Base-by-base conservation (phyloP, 2,888 invertebrate species). In the Phalera bucephala region DNA sequence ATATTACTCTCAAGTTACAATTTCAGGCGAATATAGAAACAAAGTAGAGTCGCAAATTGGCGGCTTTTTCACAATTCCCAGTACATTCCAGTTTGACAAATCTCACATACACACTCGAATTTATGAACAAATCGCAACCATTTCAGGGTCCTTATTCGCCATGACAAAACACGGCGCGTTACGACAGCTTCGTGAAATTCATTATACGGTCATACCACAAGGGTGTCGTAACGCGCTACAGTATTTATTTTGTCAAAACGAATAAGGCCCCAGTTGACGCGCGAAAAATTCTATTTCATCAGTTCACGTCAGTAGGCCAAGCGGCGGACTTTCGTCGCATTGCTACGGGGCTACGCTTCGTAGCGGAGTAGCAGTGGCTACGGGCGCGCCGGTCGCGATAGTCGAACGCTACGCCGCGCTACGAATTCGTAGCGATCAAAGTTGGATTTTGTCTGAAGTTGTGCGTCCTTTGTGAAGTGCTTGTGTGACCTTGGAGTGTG, bases 291-390 rank as follows among this genome's bases (percentile, higher is more conserved):
- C 21, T 17, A 14, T 36, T 43, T 22, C 12, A 12, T 6, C 7
- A 8, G 29, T 79, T 72, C n/a, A 77, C 77, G 77, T 79, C 79
- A 80, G 7, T 13, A 6, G 27, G 60, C 52, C 53, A n/a, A n/a
- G n/a, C n/a, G 44, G 54, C 59, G 52, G 51, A 62, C 59, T 57
- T 49, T 59, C 70, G 67, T 64, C 65, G 72, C 72, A 65, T 31
- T 68, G 72, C 81, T 75, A 73, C 74, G 72, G 50, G 54, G 65
- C 73, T 73, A 71, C 76, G 60, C 45, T 47, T 17, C 68, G 68
- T 69, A 65, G 58, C 64, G 44, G 52, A 76, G 84, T 84, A 85
- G 76, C 79, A 81, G 84, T 83, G 73, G 64, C 79, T 83, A 84
- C 81, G 80, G 61, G 63, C 72, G 63, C 74, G 73, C 67, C 78